Percentiles rank a stretch among this genome's conserved stretches.
phyloP scores from a whole-genome alignment of 1,140 invertebrate species.

The Andrena cerasifolii region DNA sequence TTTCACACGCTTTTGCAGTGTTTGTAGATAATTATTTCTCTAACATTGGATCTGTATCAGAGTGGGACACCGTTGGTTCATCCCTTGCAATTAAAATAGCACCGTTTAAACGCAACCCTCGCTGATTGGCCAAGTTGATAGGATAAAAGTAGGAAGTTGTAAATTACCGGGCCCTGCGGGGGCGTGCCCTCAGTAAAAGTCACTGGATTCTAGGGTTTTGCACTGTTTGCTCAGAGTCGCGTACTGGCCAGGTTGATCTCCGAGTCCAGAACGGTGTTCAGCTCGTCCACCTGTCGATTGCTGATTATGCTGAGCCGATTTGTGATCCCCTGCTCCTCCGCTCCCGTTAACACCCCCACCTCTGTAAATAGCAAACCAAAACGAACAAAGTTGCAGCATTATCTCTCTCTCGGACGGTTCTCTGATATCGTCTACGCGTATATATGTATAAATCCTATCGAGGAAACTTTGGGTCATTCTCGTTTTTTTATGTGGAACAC shows the following conservation, averaged over 20 bases:
- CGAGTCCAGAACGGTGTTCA: conserved; percentile 82
- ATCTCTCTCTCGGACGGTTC: conserved; percentile 63
- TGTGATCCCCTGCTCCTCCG: conserved; percentile 79
- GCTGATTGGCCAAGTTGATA: too few species aligned
- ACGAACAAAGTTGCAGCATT: conserved; percentile 77
- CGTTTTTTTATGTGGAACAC: conserved; percentile 6
- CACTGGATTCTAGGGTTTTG: conserved; percentile 95
- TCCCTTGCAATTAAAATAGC: too few species aligned
- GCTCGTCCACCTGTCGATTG: conserved; percentile 81
- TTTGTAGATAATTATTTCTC: too few species aligned
- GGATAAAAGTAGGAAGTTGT: background rate
- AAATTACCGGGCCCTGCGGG: conserved; percentile 80
- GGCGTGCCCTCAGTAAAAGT: conserved; percentile 94
- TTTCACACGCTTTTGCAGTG: too few species aligned
- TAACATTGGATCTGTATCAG: too few species aligned
- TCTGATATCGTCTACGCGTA: conserved; percentile 3
- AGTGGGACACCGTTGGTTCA: too few species aligned
- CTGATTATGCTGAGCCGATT: conserved; percentile 82
- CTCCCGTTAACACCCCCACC: conserved; percentile 81
- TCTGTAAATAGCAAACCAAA: conserved; percentile 78
- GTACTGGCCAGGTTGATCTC: conserved; percentile 88
- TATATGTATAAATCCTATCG: conserved; percentile 4
- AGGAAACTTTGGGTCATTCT: background rate
- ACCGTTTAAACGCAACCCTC: too few species aligned
- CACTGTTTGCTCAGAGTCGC: conserved; percentile 96